Conservation (phyloP, 2,113 vertebrate species). For the Phyllopteryx taeniolatus region DNA sequence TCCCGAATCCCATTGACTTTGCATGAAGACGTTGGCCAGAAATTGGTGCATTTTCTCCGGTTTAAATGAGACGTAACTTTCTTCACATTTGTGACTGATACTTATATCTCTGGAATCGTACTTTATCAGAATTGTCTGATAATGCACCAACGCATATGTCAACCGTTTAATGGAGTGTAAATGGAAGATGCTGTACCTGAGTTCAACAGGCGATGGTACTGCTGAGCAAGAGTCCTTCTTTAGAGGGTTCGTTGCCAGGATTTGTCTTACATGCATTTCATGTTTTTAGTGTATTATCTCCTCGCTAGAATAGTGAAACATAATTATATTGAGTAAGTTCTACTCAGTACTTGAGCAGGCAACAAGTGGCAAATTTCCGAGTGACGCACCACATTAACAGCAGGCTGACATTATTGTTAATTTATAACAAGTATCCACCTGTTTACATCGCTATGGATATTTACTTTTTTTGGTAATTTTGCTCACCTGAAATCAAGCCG, state of each 20-base stretch:
- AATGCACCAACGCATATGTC: too few relatives aligned
- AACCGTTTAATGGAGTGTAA: too few relatives aligned
- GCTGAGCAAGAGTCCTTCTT: slow-evolving; percentile 3
- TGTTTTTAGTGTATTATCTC: neutral
- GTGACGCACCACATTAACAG: neutral
- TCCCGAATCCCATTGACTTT: too few relatives aligned
- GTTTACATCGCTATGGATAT: neutral
- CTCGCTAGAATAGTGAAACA: neutral
- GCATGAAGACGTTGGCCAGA: too few relatives aligned
- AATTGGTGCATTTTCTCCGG: too few relatives aligned
- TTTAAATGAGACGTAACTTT: too few relatives aligned
- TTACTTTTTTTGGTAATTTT: neutral
- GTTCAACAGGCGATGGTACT: slow-evolving; percentile 48
- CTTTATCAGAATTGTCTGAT: too few relatives aligned
- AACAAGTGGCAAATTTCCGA: neutral
- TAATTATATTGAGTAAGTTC: neutral
- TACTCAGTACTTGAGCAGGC: neutral
- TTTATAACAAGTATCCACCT: neutral
- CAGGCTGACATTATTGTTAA: neutral
- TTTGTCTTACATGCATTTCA: neutral
- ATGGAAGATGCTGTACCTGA: neutral
- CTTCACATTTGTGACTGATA: too few relatives aligned
- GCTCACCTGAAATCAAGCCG: neutral
- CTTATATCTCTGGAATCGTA: too few relatives aligned
- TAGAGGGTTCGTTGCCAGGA: slow-evolving; percentile 64